These are phyloP conservation scores for Thelaira solivaga DNA, from an alignment of 2,888 invertebrate species.

Conservation along the genomic window DNA sequence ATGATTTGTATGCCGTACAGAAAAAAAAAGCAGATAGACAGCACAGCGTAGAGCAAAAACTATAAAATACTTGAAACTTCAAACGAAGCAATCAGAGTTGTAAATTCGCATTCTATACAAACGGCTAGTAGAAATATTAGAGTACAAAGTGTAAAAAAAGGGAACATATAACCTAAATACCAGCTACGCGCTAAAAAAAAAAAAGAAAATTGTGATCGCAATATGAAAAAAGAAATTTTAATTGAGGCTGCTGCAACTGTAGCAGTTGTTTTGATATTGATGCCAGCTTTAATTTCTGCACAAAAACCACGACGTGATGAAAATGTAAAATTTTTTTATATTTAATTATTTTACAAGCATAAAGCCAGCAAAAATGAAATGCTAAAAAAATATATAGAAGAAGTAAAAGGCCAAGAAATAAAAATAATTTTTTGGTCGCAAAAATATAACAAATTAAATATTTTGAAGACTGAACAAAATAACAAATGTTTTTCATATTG, in stretches of 20 bases:
- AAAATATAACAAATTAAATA: no score
- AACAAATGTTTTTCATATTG: no score
- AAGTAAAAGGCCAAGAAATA: background rate
- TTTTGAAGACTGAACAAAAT: no score
- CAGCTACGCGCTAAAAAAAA: background rate
- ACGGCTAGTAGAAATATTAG: background rate
- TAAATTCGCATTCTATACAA: conserved; percentile 35
- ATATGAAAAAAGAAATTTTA: conserved; percentile 49
- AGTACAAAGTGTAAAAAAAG: background rate
- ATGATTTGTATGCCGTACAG: no score
- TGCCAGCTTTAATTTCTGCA: conserved; percentile 37
- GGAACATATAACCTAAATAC: background rate
- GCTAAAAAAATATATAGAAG: background rate
- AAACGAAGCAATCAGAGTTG: conserved; percentile 52
- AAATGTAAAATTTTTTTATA: conserved; percentile 37
- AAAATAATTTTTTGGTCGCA: no score
- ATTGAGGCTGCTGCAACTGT: conserved; percentile 24
- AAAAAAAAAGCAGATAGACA: background rate
- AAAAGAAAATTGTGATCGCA: background rate
- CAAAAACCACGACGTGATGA: conserved; percentile 53
- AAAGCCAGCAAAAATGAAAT: background rate
- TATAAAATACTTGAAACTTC: conserved; percentile 53
- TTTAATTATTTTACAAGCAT: background rate
- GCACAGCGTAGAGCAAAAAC: background rate
- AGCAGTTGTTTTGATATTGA: conserved; percentile 26